A percentile compares a stretch with the other conserved stretches of the same genome.
These are phyloP conservation scores for Drosophila differens DNA, from an alignment of 2,888 invertebrate species.

Conservation along the genomic window DNA sequence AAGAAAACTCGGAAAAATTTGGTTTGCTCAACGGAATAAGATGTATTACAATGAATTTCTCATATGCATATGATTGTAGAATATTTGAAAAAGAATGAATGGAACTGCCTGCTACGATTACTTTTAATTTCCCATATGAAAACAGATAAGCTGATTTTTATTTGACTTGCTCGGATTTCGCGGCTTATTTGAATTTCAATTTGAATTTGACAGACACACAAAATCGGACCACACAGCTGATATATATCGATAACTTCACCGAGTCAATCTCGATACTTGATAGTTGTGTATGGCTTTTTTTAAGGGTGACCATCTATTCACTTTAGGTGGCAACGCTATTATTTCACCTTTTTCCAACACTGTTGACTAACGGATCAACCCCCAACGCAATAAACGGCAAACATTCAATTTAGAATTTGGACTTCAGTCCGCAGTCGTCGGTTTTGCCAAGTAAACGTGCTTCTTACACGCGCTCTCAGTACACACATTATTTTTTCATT, in stretches of 20 bases:
- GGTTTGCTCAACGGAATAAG: background rate
- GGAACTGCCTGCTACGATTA: constrained; percentile 7
- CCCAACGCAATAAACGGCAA: constrained; percentile 21
- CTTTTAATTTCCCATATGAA: background rate
- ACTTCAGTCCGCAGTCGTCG: constrained; percentile 78
- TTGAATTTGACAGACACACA: background rate
- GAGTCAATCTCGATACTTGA: background rate
- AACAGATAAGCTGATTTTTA: background rate
- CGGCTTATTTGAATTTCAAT: background rate
- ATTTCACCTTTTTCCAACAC: constrained; percentile 23
- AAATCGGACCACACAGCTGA: background rate
- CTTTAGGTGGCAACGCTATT: constrained; percentile 28
- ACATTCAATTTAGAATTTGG: constrained; percentile 41
- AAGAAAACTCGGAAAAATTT: constrained; percentile 22
- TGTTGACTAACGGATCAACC: constrained; percentile 29
- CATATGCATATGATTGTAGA: background rate
- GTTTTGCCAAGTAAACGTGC: constrained; percentile 82
- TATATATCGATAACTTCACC: background rate
- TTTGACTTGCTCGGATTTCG: background rate
- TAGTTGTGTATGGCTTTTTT: background rate
- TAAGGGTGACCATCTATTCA: constrained; percentile 32
- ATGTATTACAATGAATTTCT: background rate
- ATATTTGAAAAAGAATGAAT: background rate
- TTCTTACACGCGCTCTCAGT: constrained; percentile 63
- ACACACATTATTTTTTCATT: constrained; percentile 32